Conservation (phyloP, 2,113 vertebrate genomes). For the Notothenia coriiceps region DNA sequence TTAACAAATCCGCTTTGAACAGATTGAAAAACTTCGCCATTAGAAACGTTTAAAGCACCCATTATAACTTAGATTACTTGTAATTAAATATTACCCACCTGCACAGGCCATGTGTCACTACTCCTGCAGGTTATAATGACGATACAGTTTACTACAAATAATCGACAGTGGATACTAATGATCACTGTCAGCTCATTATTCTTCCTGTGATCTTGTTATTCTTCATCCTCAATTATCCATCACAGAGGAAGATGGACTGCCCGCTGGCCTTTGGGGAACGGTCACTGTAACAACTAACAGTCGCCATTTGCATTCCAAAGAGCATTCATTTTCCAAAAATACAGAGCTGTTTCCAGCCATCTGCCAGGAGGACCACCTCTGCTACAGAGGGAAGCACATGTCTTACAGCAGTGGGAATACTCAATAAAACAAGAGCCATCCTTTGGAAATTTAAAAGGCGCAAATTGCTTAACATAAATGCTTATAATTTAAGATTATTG, state of each 20-base stretch:
- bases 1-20: too few species aligned
- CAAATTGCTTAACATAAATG: neutral
- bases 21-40: neutral
- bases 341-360: conserved; percentile 28
- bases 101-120: neutral
- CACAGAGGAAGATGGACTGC: conserved; percentile 41
- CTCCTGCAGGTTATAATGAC: neutral
- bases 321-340: conserved; percentile 46
- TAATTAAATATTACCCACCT: neutral
- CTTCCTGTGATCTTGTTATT: conserved; percentile 41
- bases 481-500: conserved; percentile 15
- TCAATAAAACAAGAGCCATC: neutral
- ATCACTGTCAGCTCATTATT: conserved; percentile 46
- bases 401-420: neutral
- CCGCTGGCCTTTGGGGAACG: conserved; percentile 36
- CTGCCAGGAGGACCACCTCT: conserved; percentile 44
- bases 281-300: conserved; percentile 19
- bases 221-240: conserved; percentile 51
- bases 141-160: neutral
- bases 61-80: neutral
- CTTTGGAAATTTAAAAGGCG: neutral
- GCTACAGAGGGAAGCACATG: conserved; percentile 10
- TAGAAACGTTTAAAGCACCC: neutral
- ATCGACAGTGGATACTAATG: conserved; percentile 11
- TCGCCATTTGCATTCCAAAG: conserved; percentile 60